phyloP scores from a whole-genome alignment of 2,797 vertebrate species.

The Syngnathus rostellatus region DNA sequence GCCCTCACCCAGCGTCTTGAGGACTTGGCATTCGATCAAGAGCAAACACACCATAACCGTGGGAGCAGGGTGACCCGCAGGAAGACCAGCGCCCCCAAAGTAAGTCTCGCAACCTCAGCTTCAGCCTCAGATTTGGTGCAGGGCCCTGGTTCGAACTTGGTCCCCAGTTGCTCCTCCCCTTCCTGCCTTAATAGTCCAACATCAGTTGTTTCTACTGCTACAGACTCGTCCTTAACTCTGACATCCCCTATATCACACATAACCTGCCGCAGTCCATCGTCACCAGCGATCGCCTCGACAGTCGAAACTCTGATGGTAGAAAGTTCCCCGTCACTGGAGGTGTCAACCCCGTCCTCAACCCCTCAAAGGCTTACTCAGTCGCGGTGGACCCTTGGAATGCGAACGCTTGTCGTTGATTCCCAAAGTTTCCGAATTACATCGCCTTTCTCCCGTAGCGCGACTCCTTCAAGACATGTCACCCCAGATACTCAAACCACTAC shows the following conservation, averaged over 20 bases:
- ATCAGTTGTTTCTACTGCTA: constrained; percentile 10
- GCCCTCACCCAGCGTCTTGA: constrained; percentile 94
- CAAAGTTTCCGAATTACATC: constrained; percentile 51
- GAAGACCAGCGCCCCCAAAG: constrained; percentile 88
- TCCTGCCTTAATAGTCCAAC: constrained; percentile 31
- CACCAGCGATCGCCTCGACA: constrained; percentile 13
- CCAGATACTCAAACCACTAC: constrained; percentile 37
- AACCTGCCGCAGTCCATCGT: constrained; percentile 23
- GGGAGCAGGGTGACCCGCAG: constrained; percentile 71
- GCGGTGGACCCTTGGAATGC: constrained; percentile 64
- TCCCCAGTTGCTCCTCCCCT: constrained; percentile 18
- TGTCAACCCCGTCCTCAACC: constrained; percentile 41
- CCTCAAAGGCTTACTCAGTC: constrained; percentile 47
- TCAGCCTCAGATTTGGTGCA: constrained; percentile 18
- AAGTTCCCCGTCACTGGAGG: constrained; percentile 58
- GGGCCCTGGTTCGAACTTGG: constrained; percentile 23
- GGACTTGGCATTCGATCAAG: constrained; percentile 94
- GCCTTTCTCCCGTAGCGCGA: constrained; percentile 25
- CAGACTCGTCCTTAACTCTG: constrained; percentile 25
- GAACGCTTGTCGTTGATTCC: constrained; percentile 61
- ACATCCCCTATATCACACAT: constrained; percentile 33
- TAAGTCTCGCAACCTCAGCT: constrained; percentile 68
- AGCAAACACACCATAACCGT: constrained; percentile 82
- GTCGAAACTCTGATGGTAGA: constrained; percentile 27
- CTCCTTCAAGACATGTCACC: constrained; percentile 37